Evolutionary conservation across 2,797 vertebrate genomes (phyloP), one percentile per base, ranked within the genome.

Genomic region (Chaunax sp.): DNA sequence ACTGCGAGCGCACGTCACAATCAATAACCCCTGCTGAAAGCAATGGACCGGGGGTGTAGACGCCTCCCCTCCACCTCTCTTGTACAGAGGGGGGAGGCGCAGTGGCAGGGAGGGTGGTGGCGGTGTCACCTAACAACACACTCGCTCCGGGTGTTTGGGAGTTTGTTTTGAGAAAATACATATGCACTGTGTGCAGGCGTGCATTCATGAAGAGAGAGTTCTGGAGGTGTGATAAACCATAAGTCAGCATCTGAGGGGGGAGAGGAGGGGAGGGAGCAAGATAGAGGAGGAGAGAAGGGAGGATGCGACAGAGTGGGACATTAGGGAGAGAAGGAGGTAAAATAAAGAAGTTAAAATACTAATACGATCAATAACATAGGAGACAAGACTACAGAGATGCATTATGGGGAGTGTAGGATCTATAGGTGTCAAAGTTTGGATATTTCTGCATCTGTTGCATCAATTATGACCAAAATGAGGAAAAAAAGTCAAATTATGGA

Each of bases 1-100:
- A 94, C 91, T 90, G 84, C 86, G 58, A 95, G 93, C 93, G 82
- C 91, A 92, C 92, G 93, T 95, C 94, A 95, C 90, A 92, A 93
- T 93, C 90, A 93, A 96, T 95, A 94, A 96, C 88, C 86, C 91
- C 84, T 67, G 91, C 91, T 90, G 82, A 87, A 89, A 64, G 55
- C 91, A 91, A 93, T 87, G 93, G 79, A 70, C 53, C 15, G 20
- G 67, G 77, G 75, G 25, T 41, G 71, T 9, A 61, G 67, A 50
- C 60, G 22, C 62, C 50, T 12, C 68, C 64, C 58, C 61, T 58
- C 78, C 76, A 77, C 71, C 82, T 80, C 78, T 51, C 75, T 75
- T 13, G 77, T 40, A 69, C 62, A 56, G 40, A 16, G 25, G 41
- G 37, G 2, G 20, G 25, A 30, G 49, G 4, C 25, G 22, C 3